Base-by-base conservation (phyloP, 2,888 invertebrate genomes). In the Dione vanillae region DNA sequence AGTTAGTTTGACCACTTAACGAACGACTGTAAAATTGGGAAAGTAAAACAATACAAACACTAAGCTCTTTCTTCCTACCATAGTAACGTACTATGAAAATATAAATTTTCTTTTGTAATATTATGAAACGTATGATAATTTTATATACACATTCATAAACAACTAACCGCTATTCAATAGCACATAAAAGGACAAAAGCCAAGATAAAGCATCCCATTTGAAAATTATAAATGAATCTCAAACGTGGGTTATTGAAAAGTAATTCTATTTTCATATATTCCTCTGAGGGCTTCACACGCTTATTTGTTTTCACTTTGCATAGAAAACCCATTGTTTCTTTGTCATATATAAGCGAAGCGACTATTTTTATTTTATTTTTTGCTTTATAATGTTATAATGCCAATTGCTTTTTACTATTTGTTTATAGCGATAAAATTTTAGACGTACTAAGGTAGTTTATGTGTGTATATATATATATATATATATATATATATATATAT, bases 271-370 rank as follows among this genome's bases (percentile, higher is more conserved):
- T 12, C 49, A 49, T 49, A 64, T 37, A 64, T 49, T 19, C 64
- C 47, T 9, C 16, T 19, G 64, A 61, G 45, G 27, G 61, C 45
- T 27, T 61, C 45, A 49, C 62, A 64, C 49, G 49, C 64, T 49
- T 61, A 64, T 64, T 64, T 64, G 64, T 49, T 64, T 64, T 49
- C 49, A 64, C 64, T 64, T 64, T 64, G 64, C 59, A 68, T 61
- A 62, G 37, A 37, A 62, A 61, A 61, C 2, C 54, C 45, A 62
- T 69, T 69, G 68, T 69, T 52, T 35, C 61, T 69, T 69, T 54
- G 20, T 61, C 43, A 52, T 61, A 59, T 51, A 52, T 47, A 49
- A 64, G 47, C 40, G 37, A 37, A 49, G 19, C n/a, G 49, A 64
- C 14, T 16, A 37, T 64, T 40, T 27, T 37, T 35, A 47, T 37